phyloP scores from a whole-genome alignment of 2,797 vertebrate genomes.

The Perodicticus potto region DNA sequence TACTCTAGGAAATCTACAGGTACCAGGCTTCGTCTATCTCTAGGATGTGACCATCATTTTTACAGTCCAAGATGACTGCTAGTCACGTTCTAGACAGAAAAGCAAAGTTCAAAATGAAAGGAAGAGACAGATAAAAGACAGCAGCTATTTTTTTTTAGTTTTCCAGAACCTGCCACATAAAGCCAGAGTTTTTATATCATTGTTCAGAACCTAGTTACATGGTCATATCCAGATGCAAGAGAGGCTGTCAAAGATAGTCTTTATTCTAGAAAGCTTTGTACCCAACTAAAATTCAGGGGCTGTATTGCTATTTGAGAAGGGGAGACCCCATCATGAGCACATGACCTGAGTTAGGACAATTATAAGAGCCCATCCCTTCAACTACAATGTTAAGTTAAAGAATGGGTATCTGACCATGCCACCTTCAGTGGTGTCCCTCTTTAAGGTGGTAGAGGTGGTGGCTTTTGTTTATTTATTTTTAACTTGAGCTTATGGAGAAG shows the following conservation, averaged over 20 bases:
- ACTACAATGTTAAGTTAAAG: not conserved
- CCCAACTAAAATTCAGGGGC: not conserved
- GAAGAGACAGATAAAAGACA: not conserved
- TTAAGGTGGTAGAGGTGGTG: not conserved
- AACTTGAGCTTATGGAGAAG: not conserved
- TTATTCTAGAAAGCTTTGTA: not conserved
- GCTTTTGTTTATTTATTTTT: not conserved
- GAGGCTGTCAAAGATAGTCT: not conserved
- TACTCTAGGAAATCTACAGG: not conserved
- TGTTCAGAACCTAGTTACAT: not conserved
- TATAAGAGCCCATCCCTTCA: not conserved
- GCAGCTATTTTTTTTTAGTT: not conserved
- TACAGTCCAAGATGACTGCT: not conserved
- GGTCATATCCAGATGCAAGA: not conserved
- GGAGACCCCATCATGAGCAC: not conserved
- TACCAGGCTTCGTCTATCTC: not conserved
- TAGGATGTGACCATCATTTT: not conserved
- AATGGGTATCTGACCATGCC: too few relatives aligned
- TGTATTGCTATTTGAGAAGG: not conserved
- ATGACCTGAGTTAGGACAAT: not conserved
- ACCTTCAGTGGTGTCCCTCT: not conserved
- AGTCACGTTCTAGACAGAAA: not conserved
- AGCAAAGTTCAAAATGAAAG: not conserved
- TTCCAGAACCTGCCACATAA: slow-evolving; percentile 19
- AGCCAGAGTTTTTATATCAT: not conserved